A percentile compares a stretch with the other conserved stretches of the same genome.
Conservation (phyloP, 35 echinoderm and acorn worm genomes). For the Anneissia japonica region DNA sequence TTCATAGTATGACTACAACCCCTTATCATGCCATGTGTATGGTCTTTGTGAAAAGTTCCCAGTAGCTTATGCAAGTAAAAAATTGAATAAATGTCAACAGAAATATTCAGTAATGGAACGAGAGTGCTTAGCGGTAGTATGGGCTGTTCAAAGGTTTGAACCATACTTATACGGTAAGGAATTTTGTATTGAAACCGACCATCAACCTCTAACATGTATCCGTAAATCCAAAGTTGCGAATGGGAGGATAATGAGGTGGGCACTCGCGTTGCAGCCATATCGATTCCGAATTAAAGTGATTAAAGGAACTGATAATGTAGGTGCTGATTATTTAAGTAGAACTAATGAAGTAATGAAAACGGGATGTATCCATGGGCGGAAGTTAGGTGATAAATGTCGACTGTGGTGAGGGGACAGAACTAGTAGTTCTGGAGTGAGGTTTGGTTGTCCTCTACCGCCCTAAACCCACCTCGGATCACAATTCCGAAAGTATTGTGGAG, state of each 20-base stretch:
- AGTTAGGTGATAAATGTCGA: too few relatives aligned
- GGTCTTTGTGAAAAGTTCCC: conserved; percentile 1
- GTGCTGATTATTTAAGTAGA: too few relatives aligned
- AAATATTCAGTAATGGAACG: conserved; percentile 25
- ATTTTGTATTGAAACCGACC: conserved; percentile 44
- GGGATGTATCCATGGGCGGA: too few relatives aligned
- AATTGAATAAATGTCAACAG: neutral
- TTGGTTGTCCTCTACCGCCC: too few relatives aligned
- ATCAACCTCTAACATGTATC: conserved; percentile 35
- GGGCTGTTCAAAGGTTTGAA: conserved; percentile 45
- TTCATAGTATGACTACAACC: neutral
- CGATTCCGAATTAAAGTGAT: conserved; percentile 43
- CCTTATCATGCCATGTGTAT: conserved; percentile 31
- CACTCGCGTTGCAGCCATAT: conserved; percentile 37
- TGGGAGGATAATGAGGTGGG: conserved; percentile 47
- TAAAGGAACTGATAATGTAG: too few relatives aligned
- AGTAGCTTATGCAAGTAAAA: conserved; percentile 38
- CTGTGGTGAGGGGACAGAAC: too few relatives aligned
- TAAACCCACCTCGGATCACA: too few relatives aligned
- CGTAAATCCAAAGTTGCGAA: conserved; percentile 22
- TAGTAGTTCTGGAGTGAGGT: too few relatives aligned
- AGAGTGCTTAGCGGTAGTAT: conserved; percentile 48
- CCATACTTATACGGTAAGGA: conserved; percentile 45
- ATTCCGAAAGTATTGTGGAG: too few relatives aligned
- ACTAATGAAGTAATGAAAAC: too few relatives aligned